These are phyloP conservation scores for Anguilla pacifica DNA, from an alignment of 2,797 vertebrate genomes.

Conservation along the genomic window DNA sequence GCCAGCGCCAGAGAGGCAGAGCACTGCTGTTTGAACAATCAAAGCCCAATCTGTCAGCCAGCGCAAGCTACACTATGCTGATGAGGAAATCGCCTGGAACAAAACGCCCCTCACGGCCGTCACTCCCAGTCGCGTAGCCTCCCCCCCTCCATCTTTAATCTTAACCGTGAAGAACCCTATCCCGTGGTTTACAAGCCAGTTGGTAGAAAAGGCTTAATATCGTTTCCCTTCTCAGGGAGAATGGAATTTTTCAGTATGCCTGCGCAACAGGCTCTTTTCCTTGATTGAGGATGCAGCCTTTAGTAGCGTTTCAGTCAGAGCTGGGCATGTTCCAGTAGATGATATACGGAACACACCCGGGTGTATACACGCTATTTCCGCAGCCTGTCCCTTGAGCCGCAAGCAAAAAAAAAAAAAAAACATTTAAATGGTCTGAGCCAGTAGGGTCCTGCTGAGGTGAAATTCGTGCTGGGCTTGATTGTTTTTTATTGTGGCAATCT, in stretches of 20 bases:
- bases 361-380: background rate
- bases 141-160: conserved; percentile 5
- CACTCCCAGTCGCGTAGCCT: background rate
- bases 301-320: background rate
- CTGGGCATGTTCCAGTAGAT: background rate
- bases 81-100: conserved; percentile 1
- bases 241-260: background rate
- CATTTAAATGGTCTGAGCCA: background rate
- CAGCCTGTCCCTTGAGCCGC: background rate
- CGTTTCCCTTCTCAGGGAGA: background rate
- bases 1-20: background rate
- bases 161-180: background rate
- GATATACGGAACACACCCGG: background rate
- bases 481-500: conserved; percentile 4
- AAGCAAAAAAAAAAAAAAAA: background rate
- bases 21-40: background rate
- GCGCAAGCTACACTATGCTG: background rate
- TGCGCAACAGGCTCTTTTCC: background rate
- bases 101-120: background rate
- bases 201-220: conserved; percentile 11
- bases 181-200: background rate
- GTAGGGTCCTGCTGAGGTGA: background rate
- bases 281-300: conserved; percentile 6
- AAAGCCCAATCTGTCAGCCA: background rate
- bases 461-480: background rate